These are phyloP conservation scores for Gasteruption jaculator DNA, from an alignment of 2,888 invertebrate genomes.

Conservation along the genomic window DNA sequence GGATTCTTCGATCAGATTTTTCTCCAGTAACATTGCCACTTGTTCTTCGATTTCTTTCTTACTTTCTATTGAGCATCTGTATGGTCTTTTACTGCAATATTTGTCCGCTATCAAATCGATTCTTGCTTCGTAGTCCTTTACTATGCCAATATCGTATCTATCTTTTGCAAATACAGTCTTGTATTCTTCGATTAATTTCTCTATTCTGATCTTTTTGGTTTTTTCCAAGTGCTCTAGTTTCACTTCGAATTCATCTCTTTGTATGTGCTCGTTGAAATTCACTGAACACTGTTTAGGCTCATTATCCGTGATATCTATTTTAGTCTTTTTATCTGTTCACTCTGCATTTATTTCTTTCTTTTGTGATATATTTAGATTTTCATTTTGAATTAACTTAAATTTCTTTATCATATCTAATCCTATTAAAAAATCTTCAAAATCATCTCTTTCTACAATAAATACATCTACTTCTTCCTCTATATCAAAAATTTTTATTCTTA, in stretches of 20 bases:
- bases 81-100: constrained; percentile 13
- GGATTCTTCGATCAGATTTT: constrained; percentile 11
- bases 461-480: constrained; percentile 23
- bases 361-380: constrained; percentile 18
- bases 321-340: not conserved
- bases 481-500: constrained; percentile 25
- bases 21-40: constrained; percentile 9
- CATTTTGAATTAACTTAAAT: constrained; percentile 18
- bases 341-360: constrained; percentile 2
- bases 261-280: constrained; percentile 10
- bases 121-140: constrained; percentile 2
- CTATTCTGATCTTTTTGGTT: not conserved
- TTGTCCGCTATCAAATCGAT: constrained; percentile 6
- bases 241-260: constrained; percentile 6
- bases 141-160: constrained; percentile 11
- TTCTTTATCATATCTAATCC: constrained; percentile 20
- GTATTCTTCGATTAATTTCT: constrained; percentile 14
- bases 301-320: not conserved
- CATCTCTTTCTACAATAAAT: constrained; percentile 19
- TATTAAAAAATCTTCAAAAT: constrained; percentile 14
- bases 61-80: constrained; percentile 9
- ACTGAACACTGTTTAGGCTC: not conserved
- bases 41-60: constrained; percentile 12
- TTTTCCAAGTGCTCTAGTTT: constrained; percentile 5
- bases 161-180: constrained; percentile 20